Evolutionary conservation across 2,797 vertebrate species (phyloP).

Genomic region (Acipenser ruthenus): DNA sequence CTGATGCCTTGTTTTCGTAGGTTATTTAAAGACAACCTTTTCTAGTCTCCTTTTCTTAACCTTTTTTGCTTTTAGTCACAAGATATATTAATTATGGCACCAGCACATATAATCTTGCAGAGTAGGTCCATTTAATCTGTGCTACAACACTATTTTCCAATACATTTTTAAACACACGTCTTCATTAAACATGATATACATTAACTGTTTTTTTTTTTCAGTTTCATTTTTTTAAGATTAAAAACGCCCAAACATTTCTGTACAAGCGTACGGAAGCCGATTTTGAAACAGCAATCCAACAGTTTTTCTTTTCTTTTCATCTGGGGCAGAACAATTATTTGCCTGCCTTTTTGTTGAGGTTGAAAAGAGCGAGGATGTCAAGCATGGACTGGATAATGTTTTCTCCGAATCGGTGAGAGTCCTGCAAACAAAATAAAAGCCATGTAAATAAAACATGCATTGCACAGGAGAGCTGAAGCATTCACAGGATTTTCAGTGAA

Average conservation of each 20-base stretch:
- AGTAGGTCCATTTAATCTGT: constrained; percentile 32
- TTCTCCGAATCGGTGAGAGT: constrained; percentile 86
- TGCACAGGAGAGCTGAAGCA: neutral
- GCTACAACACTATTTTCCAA: constrained; percentile 24
- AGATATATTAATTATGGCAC: constrained; percentile 61
- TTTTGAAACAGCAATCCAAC: constrained; percentile 7
- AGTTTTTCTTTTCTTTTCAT: constrained; percentile 16
- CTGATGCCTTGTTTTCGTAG: neutral
- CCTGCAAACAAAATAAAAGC: constrained; percentile 44
- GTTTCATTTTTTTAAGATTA: constrained; percentile 44
- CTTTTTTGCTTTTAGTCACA: constrained; percentile 15
- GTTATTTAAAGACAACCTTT: neutral
- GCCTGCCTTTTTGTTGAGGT: constrained; percentile 45
- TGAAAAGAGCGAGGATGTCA: constrained; percentile 74
- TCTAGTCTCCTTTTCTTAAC: constrained; percentile 21
- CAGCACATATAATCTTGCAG: constrained; percentile 36
- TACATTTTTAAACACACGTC: neutral
- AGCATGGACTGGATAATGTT: constrained; percentile 75
- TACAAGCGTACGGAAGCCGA: constrained; percentile 44
- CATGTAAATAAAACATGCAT: neutral
- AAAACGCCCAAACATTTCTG: constrained; percentile 38
- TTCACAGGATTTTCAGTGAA: no score
- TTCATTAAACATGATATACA: constrained; percentile 7
- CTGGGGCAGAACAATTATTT: constrained; percentile 38
- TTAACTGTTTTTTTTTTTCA: constrained; percentile 1